phyloP scores from a whole-genome alignment of 1,140 invertebrate species.

The Drosophila quadrilineata region DNA sequence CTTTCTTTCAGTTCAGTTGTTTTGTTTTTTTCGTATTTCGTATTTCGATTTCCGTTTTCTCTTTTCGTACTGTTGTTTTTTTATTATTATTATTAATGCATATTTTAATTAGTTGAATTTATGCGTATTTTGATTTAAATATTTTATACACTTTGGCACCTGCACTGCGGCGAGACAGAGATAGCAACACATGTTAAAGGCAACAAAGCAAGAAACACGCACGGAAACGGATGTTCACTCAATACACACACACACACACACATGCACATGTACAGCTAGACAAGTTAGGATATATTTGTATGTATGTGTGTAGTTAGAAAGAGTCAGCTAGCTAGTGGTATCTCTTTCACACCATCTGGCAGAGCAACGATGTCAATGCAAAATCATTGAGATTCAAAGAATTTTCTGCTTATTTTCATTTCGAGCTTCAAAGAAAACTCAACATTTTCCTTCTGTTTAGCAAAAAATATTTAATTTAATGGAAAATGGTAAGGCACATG shows the following conservation, averaged over 20 bases:
- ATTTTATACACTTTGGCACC: too few relatives aligned
- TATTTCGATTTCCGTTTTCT: not conserved
- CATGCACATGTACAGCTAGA: not conserved
- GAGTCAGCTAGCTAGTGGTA: too few relatives aligned
- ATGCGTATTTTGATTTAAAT: not conserved
- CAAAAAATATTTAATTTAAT: too few relatives aligned
- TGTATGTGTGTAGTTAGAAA: too few relatives aligned
- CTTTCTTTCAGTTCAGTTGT: conserved; percentile 1
- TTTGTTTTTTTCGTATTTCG: conserved; percentile 11
- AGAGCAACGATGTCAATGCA: too few relatives aligned
- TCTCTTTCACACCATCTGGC: too few relatives aligned
- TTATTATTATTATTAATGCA: not conserved
- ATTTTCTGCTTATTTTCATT: too few relatives aligned
- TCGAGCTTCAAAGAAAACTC: too few relatives aligned
- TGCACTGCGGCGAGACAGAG: not conserved
- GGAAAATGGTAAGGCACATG: too few relatives aligned
- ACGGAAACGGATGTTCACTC: not conserved
- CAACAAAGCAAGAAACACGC: not conserved
- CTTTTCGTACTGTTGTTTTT: not conserved
- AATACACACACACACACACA: not conserved
- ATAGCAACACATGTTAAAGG: not conserved
- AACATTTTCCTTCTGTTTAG: too few relatives aligned
- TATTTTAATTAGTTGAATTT: conserved; percentile 16
- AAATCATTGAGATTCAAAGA: too few relatives aligned
- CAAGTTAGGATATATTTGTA: not conserved